Percentiles rank a stretch among this genome's conserved stretches.
Evolutionary conservation across 2,113 vertebrate species (phyloP).

Genomic region (Anser brachyrhynchus): DNA sequence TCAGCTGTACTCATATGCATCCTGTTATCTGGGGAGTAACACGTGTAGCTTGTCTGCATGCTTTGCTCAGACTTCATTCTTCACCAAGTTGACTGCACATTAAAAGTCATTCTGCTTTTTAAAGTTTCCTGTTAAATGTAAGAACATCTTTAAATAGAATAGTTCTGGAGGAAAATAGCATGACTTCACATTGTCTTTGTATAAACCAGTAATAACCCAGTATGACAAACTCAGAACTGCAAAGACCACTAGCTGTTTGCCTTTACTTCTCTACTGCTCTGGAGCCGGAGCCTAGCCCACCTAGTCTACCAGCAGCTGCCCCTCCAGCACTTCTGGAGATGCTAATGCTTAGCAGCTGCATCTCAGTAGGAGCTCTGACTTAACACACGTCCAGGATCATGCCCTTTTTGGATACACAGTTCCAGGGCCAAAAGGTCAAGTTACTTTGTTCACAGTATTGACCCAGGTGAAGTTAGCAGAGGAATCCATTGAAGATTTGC

Average conservation of each 20-base stretch:
- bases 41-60: background rate
- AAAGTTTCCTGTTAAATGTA: background rate
- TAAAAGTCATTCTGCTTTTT: background rate
- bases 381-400: rapidly evolving
- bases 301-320: background rate
- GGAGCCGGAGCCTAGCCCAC: background rate
- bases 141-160: background rate
- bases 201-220: background rate
- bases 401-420: background rate
- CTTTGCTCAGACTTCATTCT: slow-evolving; percentile 7
- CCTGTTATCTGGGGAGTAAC: background rate
- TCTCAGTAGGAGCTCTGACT: background rate
- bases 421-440: background rate
- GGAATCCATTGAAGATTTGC: background rate
- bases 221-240: background rate
- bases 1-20: background rate
- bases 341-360: background rate
- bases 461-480: background rate
- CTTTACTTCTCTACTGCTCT: background rate
- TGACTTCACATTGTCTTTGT: background rate
- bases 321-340: background rate
- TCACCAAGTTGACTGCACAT: background rate
- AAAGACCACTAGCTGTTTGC: background rate
- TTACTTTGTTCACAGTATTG: background rate
- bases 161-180: background rate